These are phyloP conservation scores for Martes martes DNA, from an alignment of 2,113 vertebrate genomes.

Conservation along the genomic window DNA sequence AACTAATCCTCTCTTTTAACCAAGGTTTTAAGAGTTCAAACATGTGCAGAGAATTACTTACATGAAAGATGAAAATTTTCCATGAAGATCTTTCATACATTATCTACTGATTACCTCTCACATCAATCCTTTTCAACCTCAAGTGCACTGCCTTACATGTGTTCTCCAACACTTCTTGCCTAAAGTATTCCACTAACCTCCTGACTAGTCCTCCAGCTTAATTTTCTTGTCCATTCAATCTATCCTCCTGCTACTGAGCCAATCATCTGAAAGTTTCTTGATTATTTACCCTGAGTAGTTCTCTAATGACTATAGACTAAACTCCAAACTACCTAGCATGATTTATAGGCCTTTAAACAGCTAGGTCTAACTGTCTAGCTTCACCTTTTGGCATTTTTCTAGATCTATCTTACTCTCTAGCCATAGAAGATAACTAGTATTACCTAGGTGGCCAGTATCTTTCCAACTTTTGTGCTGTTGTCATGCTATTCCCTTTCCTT, in stretches of 20 bases:
- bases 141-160: conserved; percentile 27
- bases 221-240: background rate
- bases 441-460: background rate
- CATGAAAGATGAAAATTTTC: background rate
- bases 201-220: background rate
- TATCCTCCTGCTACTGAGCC: background rate
- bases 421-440: background rate
- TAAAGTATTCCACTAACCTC: background rate
- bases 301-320: background rate
- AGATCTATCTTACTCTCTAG: background rate
- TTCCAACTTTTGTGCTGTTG: background rate
- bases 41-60: background rate
- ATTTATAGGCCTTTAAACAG: background rate
- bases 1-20: conserved; percentile 24
- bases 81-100: background rate
- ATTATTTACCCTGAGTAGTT: conserved; percentile 4
- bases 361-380: background rate
- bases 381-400: conserved; percentile 1
- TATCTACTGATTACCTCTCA: background rate
- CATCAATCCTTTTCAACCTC: background rate
- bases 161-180: background rate
- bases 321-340: background rate
- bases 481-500: background rate
- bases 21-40: conserved; percentile 19
- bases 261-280: conserved; percentile 5